Base-by-base conservation (phyloP, 2,888 invertebrate species). In the Himalopsyche anomala region DNA sequence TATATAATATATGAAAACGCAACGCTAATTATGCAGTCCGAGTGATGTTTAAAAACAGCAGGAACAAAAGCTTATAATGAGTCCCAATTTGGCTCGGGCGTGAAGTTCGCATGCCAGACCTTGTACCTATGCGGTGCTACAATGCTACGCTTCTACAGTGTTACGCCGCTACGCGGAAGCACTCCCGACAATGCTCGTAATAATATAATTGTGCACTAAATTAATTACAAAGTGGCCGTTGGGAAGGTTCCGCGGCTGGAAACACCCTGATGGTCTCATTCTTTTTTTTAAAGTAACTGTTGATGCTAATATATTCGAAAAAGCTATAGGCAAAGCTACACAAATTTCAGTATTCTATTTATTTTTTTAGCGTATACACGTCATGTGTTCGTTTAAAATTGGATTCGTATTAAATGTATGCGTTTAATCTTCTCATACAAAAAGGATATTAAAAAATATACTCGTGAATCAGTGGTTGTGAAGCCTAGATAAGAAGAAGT, bases 131-230 rank as follows among this genome's bases (percentile, higher is more conserved):
- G 36, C 2, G 79, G 38, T 40, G 36, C 38, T 42, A n/a, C 40
- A n/a, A 38, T 9, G 40, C 80, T 40, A 51, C 51, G 51, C 28
- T 15, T 80, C n/a, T 28, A 28, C 15, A 11, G 6, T 62, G 62
- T 62, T n/a, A 56, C n/a, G 62, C 11, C 28, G 74, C 36, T 74
- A 74, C 38, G 42, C 86, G 84, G 86, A 80, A 84, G 84, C 51
- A 42, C 40, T 81, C 36, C 38, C 55, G 55, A 74, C 83, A 85
- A 83, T 84, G 85, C 79, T 42, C 54, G 81, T 86, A 86, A 80
- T 85, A 83, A 87, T 87, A 86, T 87, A 86, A 87, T 86, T 87
- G 86, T 86, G 86, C 86, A 85, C 84, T 87, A 87, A 87, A 87
- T 87, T 87, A 87, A 87, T 87, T 86, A 87, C 86, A 83, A 38